Conservation (phyloP, 2,888 invertebrate species). For the Stenchaetothrips biformis region DNA sequence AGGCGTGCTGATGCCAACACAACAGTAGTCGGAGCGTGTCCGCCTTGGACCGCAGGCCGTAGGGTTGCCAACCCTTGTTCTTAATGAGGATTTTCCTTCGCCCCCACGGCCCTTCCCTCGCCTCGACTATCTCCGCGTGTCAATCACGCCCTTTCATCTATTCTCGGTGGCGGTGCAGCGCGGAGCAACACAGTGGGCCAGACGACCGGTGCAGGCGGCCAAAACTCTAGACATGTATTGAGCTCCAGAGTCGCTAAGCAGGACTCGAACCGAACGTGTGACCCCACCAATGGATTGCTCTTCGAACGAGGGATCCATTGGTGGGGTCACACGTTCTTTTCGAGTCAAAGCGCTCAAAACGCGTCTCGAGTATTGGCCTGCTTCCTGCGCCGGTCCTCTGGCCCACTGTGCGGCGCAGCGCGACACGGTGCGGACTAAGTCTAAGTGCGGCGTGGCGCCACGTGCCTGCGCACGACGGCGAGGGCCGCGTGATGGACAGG, state of each 20-base stretch:
- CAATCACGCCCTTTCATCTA: constrained; percentile 19
- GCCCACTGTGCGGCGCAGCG: background rate
- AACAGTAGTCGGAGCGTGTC: constrained; percentile 16
- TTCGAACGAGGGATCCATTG: no score
- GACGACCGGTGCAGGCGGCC: no score
- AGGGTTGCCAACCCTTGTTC: constrained; percentile 5
- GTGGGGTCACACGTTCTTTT: no score
- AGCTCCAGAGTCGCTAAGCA: no score
- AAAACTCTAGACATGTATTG: no score
- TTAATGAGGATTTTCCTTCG: background rate
- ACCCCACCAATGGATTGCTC: no score
- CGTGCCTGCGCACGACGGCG: background rate
- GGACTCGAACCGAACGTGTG: no score
- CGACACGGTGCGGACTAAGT: background rate
- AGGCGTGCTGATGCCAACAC: background rate
- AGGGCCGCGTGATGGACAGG: constrained; percentile 1
- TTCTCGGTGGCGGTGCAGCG: background rate
- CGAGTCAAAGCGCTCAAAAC: no score
- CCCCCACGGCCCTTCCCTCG: background rate
- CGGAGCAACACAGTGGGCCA: no score
- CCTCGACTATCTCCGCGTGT: background rate
- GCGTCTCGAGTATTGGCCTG: no score
- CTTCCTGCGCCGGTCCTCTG: background rate
- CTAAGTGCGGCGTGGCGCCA: background rate
- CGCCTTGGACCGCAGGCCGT: background rate